Conservation (phyloP, 2,797 vertebrate genomes). For the Xenopus petersii region DNA sequence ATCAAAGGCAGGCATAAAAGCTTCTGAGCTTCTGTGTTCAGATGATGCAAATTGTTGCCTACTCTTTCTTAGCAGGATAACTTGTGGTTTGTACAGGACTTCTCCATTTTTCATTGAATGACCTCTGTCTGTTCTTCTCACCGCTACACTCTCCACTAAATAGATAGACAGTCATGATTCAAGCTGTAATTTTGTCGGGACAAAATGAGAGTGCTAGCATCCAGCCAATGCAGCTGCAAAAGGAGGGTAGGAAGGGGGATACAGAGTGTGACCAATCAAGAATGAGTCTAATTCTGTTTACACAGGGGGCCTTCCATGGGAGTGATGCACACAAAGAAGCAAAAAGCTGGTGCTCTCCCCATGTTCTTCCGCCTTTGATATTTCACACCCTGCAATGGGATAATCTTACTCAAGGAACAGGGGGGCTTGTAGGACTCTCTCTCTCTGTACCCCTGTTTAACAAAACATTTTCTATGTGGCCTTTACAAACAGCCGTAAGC, state of each 20-base stretch:
- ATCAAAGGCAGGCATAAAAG: too few species aligned
- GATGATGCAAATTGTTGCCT: too few species aligned
- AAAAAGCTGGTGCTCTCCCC: neutral
- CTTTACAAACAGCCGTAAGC: neutral
- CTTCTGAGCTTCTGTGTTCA: too few species aligned
- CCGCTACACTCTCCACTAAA: neutral
- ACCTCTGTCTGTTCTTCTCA: neutral
- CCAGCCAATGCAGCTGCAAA: slow-evolving; percentile 67
- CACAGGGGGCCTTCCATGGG: slow-evolving; percentile 68
- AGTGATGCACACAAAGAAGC: slow-evolving; percentile 25
- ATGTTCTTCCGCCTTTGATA: slow-evolving; percentile 15
- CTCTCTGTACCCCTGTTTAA: neutral
- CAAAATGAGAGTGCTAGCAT: slow-evolving; percentile 59
- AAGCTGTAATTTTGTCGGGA: slow-evolving; percentile 57
- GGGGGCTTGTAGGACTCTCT: neutral
- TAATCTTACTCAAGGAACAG: slow-evolving; percentile 2
- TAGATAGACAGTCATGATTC: slow-evolving; percentile 36
- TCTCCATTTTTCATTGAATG: neutral
- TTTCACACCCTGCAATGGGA: neutral
- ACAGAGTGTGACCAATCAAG: slow-evolving; percentile 72
- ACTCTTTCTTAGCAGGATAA: too few species aligned
- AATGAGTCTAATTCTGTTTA: slow-evolving; percentile 70
- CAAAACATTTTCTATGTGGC: neutral
- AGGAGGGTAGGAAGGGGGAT: slow-evolving; percentile 25
- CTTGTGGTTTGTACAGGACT: neutral